Conservation (phyloP, 1,140 invertebrate genomes). For the Triops longicaudatus region DNA sequence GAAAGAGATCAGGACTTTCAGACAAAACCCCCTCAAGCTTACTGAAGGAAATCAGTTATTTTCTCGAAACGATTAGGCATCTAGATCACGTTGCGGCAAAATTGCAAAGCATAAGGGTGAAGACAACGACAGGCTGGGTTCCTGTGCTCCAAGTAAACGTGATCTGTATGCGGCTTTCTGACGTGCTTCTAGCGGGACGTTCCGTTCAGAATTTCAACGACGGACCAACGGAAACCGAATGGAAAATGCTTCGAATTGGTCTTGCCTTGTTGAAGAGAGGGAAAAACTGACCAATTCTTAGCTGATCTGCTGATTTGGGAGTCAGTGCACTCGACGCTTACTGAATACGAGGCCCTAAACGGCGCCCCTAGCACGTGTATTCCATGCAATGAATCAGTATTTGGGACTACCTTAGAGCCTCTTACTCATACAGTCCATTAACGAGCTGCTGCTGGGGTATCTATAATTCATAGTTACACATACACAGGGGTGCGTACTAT, state of each 20-base stretch:
- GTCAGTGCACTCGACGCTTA: neutral
- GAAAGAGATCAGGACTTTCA: too few relatives aligned
- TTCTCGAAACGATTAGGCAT: neutral
- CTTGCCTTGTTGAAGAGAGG: too few relatives aligned
- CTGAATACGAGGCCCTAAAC: neutral
- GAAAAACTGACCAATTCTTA: too few relatives aligned
- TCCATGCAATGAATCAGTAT: too few relatives aligned
- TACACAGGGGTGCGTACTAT: neutral
- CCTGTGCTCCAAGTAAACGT: neutral
- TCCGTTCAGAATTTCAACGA: neutral
- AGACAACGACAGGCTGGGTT: neutral
- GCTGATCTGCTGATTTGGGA: neutral
- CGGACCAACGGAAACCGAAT: neutral
- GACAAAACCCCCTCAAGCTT: too few relatives aligned
- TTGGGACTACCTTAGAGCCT: neutral
- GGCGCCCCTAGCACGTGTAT: too few relatives aligned
- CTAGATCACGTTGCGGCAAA: neutral
- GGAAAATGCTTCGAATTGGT: too few relatives aligned
- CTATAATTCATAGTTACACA: too few relatives aligned
- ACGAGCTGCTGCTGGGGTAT: too few relatives aligned
- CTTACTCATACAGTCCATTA: too few relatives aligned
- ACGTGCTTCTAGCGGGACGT: neutral
- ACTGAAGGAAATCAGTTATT: too few relatives aligned
- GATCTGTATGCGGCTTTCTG: neutral
- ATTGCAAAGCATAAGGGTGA: neutral